phyloP scores from a whole-genome alignment of 2,113 vertebrate species.

The Hypomesus transpacificus region DNA sequence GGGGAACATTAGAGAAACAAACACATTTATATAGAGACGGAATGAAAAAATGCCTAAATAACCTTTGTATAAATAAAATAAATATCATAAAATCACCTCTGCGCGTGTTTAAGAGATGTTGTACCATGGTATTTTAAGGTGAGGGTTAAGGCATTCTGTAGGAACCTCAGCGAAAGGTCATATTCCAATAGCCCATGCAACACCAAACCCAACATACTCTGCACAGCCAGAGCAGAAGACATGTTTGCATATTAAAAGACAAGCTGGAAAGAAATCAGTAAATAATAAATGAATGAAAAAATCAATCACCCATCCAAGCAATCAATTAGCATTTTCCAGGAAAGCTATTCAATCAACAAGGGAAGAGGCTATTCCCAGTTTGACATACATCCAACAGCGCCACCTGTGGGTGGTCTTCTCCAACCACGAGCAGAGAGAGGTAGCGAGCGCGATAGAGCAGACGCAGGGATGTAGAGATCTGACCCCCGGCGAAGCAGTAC shows the following conservation, averaged over 20 bases:
- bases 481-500: constrained; percentile 92
- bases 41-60: not conserved
- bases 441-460: constrained; percentile 89
- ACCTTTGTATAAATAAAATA: not conserved
- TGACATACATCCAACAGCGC: constrained; percentile 85
- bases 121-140: constrained; percentile 85
- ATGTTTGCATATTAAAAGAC: not conserved
- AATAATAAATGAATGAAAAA: not conserved
- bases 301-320: not conserved
- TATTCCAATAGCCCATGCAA: constrained; percentile 89
- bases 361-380: not conserved
- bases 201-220: constrained; percentile 92
- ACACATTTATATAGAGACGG: not conserved
- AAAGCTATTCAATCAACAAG: not conserved
- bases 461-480: constrained; percentile 77
- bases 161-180: constrained; percentile 86
- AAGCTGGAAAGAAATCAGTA: not conserved
- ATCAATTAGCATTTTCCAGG: not conserved
- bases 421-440: constrained; percentile 86
- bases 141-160: constrained; percentile 81
- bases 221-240: constrained; percentile 16
- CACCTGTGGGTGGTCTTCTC: constrained; percentile 92
- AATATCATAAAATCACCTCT: constrained; percentile 72
- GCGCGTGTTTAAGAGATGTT: constrained; percentile 84
- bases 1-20: not conserved